Conservation (phyloP, 2,113 vertebrate species). For the Atherinomorus stipes region DNA sequence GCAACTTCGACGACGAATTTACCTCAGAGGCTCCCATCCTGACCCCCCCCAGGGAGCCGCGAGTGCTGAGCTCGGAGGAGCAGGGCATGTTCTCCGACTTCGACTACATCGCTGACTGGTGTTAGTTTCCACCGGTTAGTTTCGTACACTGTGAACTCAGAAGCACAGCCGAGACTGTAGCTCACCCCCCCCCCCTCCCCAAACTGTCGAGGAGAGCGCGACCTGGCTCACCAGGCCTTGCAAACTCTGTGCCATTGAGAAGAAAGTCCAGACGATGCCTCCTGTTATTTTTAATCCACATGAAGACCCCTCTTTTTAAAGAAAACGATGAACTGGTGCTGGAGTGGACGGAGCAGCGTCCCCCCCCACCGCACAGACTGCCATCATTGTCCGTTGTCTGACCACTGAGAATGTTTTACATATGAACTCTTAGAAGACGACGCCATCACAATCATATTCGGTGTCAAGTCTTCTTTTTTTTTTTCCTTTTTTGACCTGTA, state of each 20-base stretch:
- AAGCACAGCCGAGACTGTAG: slow-evolving; percentile 78
- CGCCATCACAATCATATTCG: slow-evolving; percentile 63
- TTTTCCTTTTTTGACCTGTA: slow-evolving; percentile 58
- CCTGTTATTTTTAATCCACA: slow-evolving; percentile 64
- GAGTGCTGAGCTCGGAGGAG: slow-evolving; percentile 91
- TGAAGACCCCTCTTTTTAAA: slow-evolving; percentile 60
- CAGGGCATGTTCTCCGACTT: slow-evolving; percentile 97
- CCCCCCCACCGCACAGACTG: slow-evolving; percentile 55
- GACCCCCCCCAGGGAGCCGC: slow-evolving; percentile 95
- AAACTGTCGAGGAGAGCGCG: slow-evolving; percentile 41
- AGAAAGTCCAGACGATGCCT: slow-evolving; percentile 67
- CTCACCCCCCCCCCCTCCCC: slow-evolving; percentile 63
- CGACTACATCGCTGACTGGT: slow-evolving; percentile 98
- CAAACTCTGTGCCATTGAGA: slow-evolving; percentile 87
- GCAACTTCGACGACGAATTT: slow-evolving; percentile 99
- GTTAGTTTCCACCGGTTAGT: too few relatives aligned
- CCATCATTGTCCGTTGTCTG: slow-evolving; percentile 77
- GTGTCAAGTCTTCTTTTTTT: slow-evolving; percentile 63
- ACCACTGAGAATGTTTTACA: slow-evolving; percentile 90
- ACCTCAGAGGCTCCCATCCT: slow-evolving; percentile 96
- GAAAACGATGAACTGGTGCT: slow-evolving; percentile 40
- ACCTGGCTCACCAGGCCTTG: slow-evolving; percentile 49
- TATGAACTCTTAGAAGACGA: slow-evolving; percentile 66
- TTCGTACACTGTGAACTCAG: slow-evolving; percentile 90
- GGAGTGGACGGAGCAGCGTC: slow-evolving; percentile 73